Evolutionary conservation across 2,888 invertebrate genomes (phyloP).

Genomic region (Eutolmus rufibarbis): DNA sequence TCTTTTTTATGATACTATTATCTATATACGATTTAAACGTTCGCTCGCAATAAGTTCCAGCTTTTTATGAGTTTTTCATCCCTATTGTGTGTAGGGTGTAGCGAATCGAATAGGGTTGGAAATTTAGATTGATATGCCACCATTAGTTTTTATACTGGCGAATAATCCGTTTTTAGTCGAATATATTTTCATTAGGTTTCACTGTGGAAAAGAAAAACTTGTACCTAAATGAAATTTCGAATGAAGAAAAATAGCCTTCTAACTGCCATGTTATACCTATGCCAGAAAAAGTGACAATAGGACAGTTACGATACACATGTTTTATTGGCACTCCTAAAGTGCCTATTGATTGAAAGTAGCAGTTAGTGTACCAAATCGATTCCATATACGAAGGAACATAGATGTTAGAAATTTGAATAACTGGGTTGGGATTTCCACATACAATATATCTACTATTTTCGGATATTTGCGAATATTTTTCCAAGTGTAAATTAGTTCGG

Average conservation of each 20-base stretch:
- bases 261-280: background rate
- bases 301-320: too few species aligned
- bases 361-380: too few species aligned
- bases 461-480: too few species aligned
- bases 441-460: too few species aligned
- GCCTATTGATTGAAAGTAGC: too few species aligned
- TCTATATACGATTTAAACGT: too few species aligned
- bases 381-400: too few species aligned
- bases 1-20: background rate
- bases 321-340: too few species aligned
- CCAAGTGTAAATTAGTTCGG: too few species aligned
- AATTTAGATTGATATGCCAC: background rate
- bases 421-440: too few species aligned
- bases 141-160: background rate
- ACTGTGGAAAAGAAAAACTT: background rate
- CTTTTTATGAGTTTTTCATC: background rate
- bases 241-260: background rate
- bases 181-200: background rate
- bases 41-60: background rate
- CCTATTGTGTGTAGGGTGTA: background rate
- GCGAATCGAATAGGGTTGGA: background rate
- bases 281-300: too few species aligned
- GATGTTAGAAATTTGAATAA: too few species aligned
- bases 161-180: background rate
- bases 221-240: background rate